phyloP scores from a whole-genome alignment of 1,140 invertebrate species.

The Luehdorfia chinensis region DNA sequence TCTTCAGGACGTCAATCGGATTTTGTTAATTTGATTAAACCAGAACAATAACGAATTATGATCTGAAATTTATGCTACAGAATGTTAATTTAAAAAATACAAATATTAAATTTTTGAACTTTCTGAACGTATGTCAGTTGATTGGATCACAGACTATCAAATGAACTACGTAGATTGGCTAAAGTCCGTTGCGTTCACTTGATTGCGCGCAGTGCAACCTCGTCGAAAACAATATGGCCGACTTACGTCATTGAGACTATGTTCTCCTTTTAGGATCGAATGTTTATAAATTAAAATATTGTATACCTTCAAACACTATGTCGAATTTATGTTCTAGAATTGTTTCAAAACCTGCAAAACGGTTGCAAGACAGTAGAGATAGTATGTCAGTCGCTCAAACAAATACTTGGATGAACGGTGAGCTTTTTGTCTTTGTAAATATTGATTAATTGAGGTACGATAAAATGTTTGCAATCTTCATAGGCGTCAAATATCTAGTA shows the following conservation, averaged over 20 bases:
- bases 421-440: constrained; percentile 70
- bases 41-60: too few species aligned
- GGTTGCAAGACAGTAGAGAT: constrained; percentile 82
- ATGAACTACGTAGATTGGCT: neutral
- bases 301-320: constrained; percentile 72
- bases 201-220: constrained; percentile 2
- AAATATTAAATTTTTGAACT: too few species aligned
- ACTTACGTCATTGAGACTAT: constrained; percentile 33
- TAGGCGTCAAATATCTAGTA: neutral
- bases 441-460: constrained; percentile 57
- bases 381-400: constrained; percentile 87
- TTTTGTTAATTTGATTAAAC: too few species aligned
- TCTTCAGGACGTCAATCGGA: too few species aligned
- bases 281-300: constrained; percentile 39
- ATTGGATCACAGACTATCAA: too few species aligned
- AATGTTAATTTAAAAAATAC: too few species aligned
- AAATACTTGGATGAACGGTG: constrained; percentile 90
- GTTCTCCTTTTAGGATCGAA: constrained; percentile 27
- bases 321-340: constrained; percentile 87
- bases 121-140: too few species aligned
- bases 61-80: too few species aligned
- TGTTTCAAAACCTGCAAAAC: constrained; percentile 82
- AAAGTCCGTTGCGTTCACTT: neutral
- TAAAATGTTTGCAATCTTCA: constrained; percentile 28
- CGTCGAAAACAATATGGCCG: constrained; percentile 51